Conservation (phyloP, 2,888 invertebrate species). For the Lepidocyrtoides sp. region DNA sequence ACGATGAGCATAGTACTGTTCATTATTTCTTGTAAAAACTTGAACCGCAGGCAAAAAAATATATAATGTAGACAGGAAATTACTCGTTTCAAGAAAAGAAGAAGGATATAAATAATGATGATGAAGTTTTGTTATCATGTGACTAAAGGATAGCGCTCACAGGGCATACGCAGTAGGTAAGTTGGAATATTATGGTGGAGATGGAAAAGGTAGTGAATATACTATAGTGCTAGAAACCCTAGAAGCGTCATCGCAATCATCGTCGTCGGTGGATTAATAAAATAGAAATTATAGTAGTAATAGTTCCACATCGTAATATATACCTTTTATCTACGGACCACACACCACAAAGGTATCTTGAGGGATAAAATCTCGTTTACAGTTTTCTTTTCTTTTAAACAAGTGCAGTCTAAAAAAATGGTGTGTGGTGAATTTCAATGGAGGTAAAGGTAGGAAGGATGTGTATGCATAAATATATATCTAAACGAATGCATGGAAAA, state of each 20-base stretch:
- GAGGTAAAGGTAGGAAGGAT: not conserved
- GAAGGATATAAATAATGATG: conserved; percentile 75
- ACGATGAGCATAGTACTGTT: not conserved
- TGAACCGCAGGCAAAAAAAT: conserved; percentile 41
- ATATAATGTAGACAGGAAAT: conserved; percentile 66
- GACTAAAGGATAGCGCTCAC: conserved; percentile 59
- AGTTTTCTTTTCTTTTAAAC: not conserved
- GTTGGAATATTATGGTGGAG: not conserved
- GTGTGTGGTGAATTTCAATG: no score
- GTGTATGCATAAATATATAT: not conserved
- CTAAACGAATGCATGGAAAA: not conserved
- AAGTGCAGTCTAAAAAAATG: not conserved
- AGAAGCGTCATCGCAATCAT: conserved; percentile 18
- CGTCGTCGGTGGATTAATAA: conserved; percentile 58
- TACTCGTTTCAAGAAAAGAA: conserved; percentile 64
- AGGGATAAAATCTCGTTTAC: conserved; percentile 53
- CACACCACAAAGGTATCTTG: not conserved
- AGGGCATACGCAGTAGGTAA: conserved; percentile 20
- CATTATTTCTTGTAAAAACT: conserved; percentile 18
- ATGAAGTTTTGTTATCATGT: conserved; percentile 73
- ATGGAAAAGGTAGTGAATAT: not conserved
- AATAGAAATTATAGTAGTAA: conserved; percentile 9
- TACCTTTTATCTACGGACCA: no score
- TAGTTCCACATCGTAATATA: conserved; percentile 1
- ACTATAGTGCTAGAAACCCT: conserved; percentile 3